phyloP scores from a whole-genome alignment of 1,140 invertebrate species.

The Penaeus indicus region DNA sequence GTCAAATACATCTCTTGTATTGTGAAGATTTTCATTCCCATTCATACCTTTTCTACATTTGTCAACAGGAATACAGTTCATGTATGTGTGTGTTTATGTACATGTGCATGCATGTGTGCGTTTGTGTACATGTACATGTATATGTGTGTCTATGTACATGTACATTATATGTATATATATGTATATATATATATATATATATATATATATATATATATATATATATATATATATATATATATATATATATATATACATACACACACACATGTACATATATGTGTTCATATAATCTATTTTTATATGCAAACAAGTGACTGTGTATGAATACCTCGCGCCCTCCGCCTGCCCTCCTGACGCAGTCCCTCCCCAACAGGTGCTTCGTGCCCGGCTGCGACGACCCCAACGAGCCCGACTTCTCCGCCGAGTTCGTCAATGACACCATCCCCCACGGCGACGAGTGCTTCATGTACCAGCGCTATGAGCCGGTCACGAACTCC shows the following conservation, averaged over 20 bases:
- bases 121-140: not conserved
- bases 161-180: not conserved
- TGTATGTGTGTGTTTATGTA: too few species aligned
- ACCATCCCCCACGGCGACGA: conserved; percentile 36
- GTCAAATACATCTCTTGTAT: too few species aligned
- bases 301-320: too few species aligned
- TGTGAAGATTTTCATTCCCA: too few species aligned
- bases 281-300: too few species aligned
- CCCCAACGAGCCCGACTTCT: conserved; percentile 10
- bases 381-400: conserved; percentile 54
- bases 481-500: not conserved
- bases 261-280: too few species aligned
- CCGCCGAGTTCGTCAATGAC: conserved; percentile 35
- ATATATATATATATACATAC: too few species aligned
- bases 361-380: conserved; percentile 38
- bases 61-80: too few species aligned
- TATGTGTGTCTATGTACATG: not conserved
- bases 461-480: not conserved
- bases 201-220: not conserved
- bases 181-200: not conserved
- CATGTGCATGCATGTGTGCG: not conserved
- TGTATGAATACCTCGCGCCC: too few species aligned
- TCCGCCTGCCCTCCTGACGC: too few species aligned
- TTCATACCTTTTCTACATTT: too few species aligned
- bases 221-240: too few species aligned